Evolutionary conservation across 2,113 vertebrate genomes (phyloP).

Genomic region (Piaya cayana): DNA sequence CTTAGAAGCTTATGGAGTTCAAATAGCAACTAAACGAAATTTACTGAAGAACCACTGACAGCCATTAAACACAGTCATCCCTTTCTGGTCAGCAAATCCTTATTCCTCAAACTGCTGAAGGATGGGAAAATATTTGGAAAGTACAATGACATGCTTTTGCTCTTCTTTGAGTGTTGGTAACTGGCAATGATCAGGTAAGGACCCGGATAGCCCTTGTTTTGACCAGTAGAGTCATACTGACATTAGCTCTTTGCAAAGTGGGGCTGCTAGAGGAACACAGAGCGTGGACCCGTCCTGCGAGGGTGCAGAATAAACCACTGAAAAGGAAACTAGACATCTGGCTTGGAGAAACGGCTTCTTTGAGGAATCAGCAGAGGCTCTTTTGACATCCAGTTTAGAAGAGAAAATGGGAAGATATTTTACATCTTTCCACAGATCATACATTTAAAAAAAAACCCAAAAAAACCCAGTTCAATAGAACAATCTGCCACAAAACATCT

Average conservation of each 20-base stretch:
- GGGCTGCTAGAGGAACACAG: background rate
- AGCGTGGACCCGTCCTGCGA: background rate
- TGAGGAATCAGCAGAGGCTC: background rate
- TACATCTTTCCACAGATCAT: background rate
- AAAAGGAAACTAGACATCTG: background rate
- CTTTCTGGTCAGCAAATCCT: background rate
- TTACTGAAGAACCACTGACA: background rate
- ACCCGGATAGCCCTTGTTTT: background rate
- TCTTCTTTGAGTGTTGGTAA: background rate
- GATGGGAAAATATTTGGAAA: background rate
- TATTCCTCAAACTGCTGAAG: background rate
- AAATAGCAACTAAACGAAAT: background rate
- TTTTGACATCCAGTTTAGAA: background rate
- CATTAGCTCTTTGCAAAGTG: background rate
- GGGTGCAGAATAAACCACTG: background rate
- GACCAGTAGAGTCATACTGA: background rate
- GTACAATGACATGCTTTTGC: background rate
- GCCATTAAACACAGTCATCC: background rate
- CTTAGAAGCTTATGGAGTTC: background rate
- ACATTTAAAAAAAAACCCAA: background rate
- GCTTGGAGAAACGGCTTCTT: background rate
- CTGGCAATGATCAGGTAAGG: background rate
- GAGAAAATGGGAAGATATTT: background rate
- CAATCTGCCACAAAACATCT: background rate
- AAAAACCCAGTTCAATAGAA: background rate